These are phyloP conservation scores for Platichthys flesus DNA, from an alignment of 2,113 vertebrate genomes.

Conservation along the genomic window DNA sequence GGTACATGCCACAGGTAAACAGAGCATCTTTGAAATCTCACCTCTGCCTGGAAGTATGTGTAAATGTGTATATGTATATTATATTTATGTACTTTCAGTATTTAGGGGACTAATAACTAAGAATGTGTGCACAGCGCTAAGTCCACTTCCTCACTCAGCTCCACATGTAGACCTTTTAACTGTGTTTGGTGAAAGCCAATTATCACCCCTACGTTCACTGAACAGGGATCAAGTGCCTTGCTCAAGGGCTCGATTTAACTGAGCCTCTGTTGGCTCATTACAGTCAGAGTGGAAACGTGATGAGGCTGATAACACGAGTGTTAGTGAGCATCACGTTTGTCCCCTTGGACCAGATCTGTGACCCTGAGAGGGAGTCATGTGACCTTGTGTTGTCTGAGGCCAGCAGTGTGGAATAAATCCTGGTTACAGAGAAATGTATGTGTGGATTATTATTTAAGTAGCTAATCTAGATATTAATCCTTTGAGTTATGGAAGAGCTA, in stretches of 20 bases:
- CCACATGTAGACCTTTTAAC: no score
- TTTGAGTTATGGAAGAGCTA: background rate
- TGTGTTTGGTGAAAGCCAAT: background rate
- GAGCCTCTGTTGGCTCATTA: slow-evolving; percentile 32
- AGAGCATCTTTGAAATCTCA: no score
- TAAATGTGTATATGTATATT: no score
- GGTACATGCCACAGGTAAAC: slow-evolving; percentile 86
- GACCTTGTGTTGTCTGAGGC: slow-evolving; percentile 16
- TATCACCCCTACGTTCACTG: no score
- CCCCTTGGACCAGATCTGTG: slow-evolving; percentile 2
- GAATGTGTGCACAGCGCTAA: no score
- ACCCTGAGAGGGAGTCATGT: slow-evolving; percentile 18
- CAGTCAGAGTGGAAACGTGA: slow-evolving; percentile 43
- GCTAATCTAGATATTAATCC: background rate
- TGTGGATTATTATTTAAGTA: background rate
- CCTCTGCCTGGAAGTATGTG: no score
- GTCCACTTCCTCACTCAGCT: background rate
- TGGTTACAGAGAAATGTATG: background rate
- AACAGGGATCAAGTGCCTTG: background rate
- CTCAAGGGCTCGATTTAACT: slow-evolving; percentile 6
- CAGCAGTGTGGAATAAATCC: background rate
- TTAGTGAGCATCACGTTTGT: background rate
- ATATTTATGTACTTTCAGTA: no score
- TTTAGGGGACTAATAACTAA: no score
- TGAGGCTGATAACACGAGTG: slow-evolving; percentile 13